Conservation (phyloP, 2,888 invertebrate genomes). For the Lasioglossum pauxillum region DNA sequence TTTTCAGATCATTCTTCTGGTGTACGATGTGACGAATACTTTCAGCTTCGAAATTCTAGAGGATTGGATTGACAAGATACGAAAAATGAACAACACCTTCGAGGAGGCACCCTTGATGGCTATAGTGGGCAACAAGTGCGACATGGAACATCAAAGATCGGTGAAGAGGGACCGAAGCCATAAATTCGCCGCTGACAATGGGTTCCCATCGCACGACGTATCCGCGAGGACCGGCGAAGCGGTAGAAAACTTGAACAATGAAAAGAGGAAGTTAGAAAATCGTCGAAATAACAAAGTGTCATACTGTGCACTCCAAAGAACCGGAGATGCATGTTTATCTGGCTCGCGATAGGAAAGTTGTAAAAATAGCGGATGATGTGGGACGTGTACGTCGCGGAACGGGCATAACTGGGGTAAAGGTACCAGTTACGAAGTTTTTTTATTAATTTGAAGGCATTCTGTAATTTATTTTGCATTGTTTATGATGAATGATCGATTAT, state of each 20-base stretch:
- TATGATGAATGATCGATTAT: no score
- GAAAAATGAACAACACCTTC: constrained; percentile 84
- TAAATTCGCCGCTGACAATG: constrained; percentile 88
- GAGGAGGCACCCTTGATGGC: constrained; percentile 86
- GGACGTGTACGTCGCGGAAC: background rate
- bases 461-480: no score
- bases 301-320: background rate
- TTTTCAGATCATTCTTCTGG: constrained; percentile 89
- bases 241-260: constrained; percentile 84
- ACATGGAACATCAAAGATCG: constrained; percentile 90
- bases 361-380: background rate
- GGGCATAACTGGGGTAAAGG: background rate
- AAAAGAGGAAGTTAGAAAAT: background rate
- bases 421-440: no score
- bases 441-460: no score
- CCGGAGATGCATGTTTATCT: background rate
- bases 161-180: constrained; percentile 88
- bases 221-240: constrained; percentile 91
- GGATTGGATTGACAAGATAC: constrained; percentile 89
- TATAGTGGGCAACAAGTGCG: constrained; percentile 90
- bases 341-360: background rate
- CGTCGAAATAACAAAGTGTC: background rate
- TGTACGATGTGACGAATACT: constrained; percentile 93
- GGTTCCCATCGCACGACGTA: constrained; percentile 87
- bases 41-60: constrained; percentile 91